These are phyloP conservation scores for Melanotus villosus DNA, from an alignment of 2,888 invertebrate species.

Conservation along the genomic window DNA sequence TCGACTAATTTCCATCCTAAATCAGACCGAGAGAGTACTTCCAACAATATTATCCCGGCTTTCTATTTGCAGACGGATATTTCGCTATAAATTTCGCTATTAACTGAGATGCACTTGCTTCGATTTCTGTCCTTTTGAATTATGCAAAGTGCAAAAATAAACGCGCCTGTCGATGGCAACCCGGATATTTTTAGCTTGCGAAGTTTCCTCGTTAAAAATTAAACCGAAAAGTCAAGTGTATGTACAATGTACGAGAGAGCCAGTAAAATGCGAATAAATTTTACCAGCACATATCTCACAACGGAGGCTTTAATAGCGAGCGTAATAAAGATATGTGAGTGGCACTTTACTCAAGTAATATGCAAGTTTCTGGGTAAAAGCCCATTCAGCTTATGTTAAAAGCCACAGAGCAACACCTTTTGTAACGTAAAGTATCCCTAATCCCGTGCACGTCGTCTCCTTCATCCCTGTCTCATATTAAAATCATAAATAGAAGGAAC, in stretches of 20 bases:
- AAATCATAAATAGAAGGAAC: slow-evolving; percentile 29
- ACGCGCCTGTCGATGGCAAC: neutral
- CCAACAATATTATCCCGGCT: slow-evolving; percentile 2
- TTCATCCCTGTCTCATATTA: slow-evolving; percentile 41
- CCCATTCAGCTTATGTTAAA: slow-evolving; percentile 46
- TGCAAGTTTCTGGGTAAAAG: slow-evolving; percentile 44
- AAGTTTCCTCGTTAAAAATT: slow-evolving; percentile 6
- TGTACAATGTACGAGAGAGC: slow-evolving; percentile 11
- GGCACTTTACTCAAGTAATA: slow-evolving; percentile 43
- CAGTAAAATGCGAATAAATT: slow-evolving; percentile 23
- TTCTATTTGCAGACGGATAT: slow-evolving; percentile 28
- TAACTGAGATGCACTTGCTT: slow-evolving; percentile 24
- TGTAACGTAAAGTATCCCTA: slow-evolving; percentile 32
- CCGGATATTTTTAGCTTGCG: neutral
- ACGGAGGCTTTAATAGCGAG: slow-evolving; percentile 32
- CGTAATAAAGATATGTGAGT: slow-evolving; percentile 41
- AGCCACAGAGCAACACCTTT: slow-evolving; percentile 47
- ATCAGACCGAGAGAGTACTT: neutral
- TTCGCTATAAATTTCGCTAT: slow-evolving; percentile 22
- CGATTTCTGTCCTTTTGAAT: slow-evolving; percentile 8
- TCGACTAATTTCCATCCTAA: slow-evolving; percentile 13
- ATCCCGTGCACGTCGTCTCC: slow-evolving; percentile 38
- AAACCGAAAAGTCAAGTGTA: slow-evolving; percentile 2
- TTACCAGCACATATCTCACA: slow-evolving; percentile 10
- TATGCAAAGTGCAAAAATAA: slow-evolving; percentile 7